Conservation (phyloP, 30 jellyfish, hydroid and myxozoan genomes). For the Aurelia coerulea region DNA sequence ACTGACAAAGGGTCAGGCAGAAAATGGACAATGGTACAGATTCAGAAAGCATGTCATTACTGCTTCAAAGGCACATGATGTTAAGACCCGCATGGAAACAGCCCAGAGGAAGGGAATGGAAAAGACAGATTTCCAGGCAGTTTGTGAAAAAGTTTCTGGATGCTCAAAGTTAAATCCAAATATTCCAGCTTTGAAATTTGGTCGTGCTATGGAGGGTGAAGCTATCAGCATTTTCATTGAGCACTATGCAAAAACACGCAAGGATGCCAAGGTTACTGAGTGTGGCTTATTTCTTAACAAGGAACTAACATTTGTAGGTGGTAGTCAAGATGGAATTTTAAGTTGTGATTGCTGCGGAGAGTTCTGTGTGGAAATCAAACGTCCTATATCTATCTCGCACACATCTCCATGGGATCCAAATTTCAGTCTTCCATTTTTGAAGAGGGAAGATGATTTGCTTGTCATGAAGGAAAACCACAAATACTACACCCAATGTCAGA, state of each 20-base stretch:
- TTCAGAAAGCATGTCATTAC: conserved; percentile 31
- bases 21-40: too few species aligned
- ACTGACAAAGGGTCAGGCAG: background rate
- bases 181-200: conserved; percentile 63
- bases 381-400: conserved; percentile 12
- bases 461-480: conserved; percentile 15
- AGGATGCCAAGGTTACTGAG: background rate
- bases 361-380: conserved; percentile 25
- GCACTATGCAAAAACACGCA: background rate
- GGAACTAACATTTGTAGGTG: conserved; percentile 19
- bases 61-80: conserved; percentile 57
- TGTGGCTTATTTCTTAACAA: conserved; percentile 11
- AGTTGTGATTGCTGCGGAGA: conserved; percentile 19
- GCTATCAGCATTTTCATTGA: conserved; percentile 17
- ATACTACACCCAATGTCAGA: conserved; percentile 51
- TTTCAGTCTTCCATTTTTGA: conserved; percentile 8
- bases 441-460: background rate
- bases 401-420: conserved; percentile 26
- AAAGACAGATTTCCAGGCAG: conserved; percentile 28
- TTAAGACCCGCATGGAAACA: conserved; percentile 17
- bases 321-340: conserved; percentile 28
- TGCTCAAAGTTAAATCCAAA: conserved; percentile 21
- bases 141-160: conserved; percentile 27
- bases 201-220: conserved; percentile 54
- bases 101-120: conserved; percentile 3